phyloP scores from a whole-genome alignment of 2,113 vertebrate genomes.

The Channa argus region DNA sequence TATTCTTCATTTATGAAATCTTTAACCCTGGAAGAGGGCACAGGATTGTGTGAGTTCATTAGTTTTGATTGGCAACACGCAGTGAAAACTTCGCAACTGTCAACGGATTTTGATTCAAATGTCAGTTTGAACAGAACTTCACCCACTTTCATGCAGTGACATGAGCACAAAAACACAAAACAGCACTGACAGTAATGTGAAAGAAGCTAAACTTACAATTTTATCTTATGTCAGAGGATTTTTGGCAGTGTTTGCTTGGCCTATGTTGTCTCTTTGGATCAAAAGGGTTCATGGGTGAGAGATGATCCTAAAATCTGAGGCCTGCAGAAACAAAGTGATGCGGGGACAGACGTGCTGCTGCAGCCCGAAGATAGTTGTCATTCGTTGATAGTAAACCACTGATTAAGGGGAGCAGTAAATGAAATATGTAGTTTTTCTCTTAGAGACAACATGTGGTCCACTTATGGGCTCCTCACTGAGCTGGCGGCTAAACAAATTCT shows the following conservation, averaged over 20 bases:
- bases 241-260: neutral
- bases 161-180: neutral
- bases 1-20: too few relatives aligned
- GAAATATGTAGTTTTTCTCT: neutral
- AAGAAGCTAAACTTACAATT: too few relatives aligned
- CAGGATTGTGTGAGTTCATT: too few relatives aligned
- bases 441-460: neutral
- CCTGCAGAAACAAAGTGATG: neutral
- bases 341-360: neutral
- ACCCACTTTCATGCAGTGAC: neutral
- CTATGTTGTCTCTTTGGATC: slow-evolving; percentile 15
- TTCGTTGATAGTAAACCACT: neutral
- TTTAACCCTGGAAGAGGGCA: too few relatives aligned
- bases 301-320: slow-evolving; percentile 25
- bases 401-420: slow-evolving; percentile 1
- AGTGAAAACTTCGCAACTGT: neutral
- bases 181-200: neutral
- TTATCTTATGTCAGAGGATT: too few relatives aligned
- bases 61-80: neutral
- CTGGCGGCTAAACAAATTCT: slow-evolving; percentile 1
- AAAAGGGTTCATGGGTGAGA: slow-evolving; percentile 19
- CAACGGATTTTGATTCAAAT: neutral
- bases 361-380: neutral
- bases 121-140: too few relatives aligned
- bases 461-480: neutral